Evolutionary conservation across 2,113 vertebrate genomes (phyloP).

Genomic region (Platanista minor): DNA sequence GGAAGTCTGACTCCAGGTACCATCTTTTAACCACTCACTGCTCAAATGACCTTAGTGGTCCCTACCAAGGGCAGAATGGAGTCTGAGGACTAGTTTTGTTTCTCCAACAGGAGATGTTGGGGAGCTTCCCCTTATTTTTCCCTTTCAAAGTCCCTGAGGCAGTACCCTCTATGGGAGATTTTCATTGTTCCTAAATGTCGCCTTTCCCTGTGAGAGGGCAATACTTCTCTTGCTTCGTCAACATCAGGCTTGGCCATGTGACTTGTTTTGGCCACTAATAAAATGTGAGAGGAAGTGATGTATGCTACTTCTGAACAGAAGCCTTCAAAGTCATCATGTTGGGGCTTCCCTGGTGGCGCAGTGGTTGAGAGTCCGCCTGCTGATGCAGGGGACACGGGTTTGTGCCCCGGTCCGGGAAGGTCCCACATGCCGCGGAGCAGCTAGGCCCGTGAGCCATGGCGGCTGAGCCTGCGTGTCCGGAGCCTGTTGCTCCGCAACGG

Average conservation of each 20-base stretch:
- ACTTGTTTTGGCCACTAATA: background rate
- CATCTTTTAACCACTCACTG: background rate
- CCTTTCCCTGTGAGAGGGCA: background rate
- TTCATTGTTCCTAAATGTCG: background rate
- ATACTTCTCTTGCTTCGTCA: background rate
- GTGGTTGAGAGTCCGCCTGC: too few species aligned
- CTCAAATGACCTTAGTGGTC: background rate
- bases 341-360: too few species aligned
- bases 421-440: too few species aligned
- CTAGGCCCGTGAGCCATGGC: too few species aligned
- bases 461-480: too few species aligned
- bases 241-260: background rate
- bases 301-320: background rate
- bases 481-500: too few species aligned
- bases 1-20: background rate
- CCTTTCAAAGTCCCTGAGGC: background rate
- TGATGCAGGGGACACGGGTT: too few species aligned
- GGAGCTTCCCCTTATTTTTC: background rate
- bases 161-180: background rate
- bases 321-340: background rate
- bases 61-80: background rate
- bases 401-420: too few species aligned
- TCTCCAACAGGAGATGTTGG: background rate
- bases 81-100: background rate
- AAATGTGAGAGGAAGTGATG: background rate